phyloP scores from a whole-genome alignment of 2,888 invertebrate genomes.

The Steinernema hermaphroditum region DNA sequence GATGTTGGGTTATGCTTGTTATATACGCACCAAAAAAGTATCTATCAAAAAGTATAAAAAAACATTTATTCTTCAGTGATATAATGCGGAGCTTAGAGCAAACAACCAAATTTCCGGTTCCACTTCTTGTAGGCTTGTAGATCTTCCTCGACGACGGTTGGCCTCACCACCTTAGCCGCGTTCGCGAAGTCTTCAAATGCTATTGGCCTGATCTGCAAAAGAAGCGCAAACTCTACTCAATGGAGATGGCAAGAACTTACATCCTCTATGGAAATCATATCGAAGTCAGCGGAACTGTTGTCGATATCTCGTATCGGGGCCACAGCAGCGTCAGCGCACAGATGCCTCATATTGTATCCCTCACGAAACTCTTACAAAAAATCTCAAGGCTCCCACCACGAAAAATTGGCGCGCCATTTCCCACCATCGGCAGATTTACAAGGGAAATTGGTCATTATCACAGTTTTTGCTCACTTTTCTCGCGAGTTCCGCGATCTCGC shows the following conservation, averaged over 20 bases:
- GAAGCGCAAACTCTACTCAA: neutral
- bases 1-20: too few species aligned
- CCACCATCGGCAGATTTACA: too few species aligned
- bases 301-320: conserved; percentile 79
- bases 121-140: conserved; percentile 81
- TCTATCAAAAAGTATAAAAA: too few species aligned
- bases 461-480: too few species aligned
- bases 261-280: conserved; percentile 69
- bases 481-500: too few species aligned
- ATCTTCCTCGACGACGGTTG: conserved; percentile 85
- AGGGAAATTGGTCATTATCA: too few species aligned
- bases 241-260: conserved; percentile 60
- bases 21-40: too few species aligned
- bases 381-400: too few species aligned
- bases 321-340: conserved; percentile 94
- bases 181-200: conserved; percentile 78
- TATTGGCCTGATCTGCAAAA: conserved; percentile 78
- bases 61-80: too few species aligned
- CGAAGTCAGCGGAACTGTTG: conserved; percentile 66
- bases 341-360: conserved; percentile 85
- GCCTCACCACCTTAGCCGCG: conserved; percentile 79
- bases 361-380: too few species aligned
- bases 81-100: conserved; percentile 39
- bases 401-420: too few species aligned
- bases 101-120: conserved; percentile 72